A percentile compares a stretch with the other conserved stretches of the same genome.
Evolutionary conservation across 2,888 invertebrate species (phyloP).

Genomic region (Ditylenchus weischeri): DNA sequence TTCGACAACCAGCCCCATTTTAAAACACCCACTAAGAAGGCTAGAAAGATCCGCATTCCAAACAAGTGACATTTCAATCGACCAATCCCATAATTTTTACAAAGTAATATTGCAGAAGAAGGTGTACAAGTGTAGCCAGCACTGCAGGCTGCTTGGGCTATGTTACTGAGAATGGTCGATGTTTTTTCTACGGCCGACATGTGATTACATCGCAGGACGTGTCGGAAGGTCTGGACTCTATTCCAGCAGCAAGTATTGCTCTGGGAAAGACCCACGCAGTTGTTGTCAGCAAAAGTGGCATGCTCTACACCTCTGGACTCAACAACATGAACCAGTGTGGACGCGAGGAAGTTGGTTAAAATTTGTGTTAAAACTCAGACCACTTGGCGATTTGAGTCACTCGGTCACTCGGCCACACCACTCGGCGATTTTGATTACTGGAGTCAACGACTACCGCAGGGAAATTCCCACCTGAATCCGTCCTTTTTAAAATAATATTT

Average conservation of each 20-base stretch:
- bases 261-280: constrained; percentile 95
- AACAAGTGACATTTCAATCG: constrained; percentile 22
- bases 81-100: neutral
- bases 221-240: constrained; percentile 69
- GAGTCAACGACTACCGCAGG: too few species aligned
- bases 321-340: constrained; percentile 98
- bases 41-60: constrained; percentile 32
- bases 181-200: constrained; percentile 71
- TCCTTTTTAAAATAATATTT: too few species aligned
- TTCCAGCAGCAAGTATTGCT: constrained; percentile 73
- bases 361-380: too few species aligned
- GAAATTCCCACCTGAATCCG: too few species aligned
- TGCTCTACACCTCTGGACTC: constrained; percentile 89
- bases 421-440: too few species aligned
- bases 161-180: constrained; percentile 81
- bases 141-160: constrained; percentile 90
- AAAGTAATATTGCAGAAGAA: constrained; percentile 34
- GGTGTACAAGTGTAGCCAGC: constrained; percentile 66
- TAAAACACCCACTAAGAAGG: constrained; percentile 21
- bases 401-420: too few species aligned
- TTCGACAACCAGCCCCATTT: constrained; percentile 14
- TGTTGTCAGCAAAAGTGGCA: constrained; percentile 79
- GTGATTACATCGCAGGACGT: constrained; percentile 61
- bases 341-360: neutral
- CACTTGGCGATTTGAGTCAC: too few species aligned